Evolutionary conservation across 2,888 invertebrate genomes (phyloP).

Genomic region (Norana najaformis): DNA sequence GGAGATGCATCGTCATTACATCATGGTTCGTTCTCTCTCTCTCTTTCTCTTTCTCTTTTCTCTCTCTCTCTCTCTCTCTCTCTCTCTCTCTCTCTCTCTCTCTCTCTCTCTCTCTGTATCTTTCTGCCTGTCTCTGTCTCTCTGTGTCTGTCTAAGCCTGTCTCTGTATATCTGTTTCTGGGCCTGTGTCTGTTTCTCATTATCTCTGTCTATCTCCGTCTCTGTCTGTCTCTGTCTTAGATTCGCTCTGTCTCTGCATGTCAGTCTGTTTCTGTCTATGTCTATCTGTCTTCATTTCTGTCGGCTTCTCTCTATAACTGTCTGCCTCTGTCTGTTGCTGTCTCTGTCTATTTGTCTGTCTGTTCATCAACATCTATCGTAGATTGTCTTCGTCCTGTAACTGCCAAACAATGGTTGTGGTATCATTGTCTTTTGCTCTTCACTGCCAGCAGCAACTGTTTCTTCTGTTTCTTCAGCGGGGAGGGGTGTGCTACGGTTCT

Average conservation of each 20-base stretch:
- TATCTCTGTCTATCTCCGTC: neutral
- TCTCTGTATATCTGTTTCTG: neutral
- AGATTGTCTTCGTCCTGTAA: no score
- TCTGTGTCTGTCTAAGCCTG: neutral
- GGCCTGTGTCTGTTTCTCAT: neutral
- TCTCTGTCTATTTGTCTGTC: no score
- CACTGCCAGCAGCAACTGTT: no score
- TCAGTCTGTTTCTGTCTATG: neutral
- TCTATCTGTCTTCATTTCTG: no score
- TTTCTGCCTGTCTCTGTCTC: neutral
- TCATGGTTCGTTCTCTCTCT: conserved; percentile 77
- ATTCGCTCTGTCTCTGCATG: neutral
- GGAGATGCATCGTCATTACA: conserved; percentile 97
- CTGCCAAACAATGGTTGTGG: no score
- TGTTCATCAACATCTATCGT: no score
- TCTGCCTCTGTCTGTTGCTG: no score
- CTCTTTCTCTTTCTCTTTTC: neutral
- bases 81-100: neutral
- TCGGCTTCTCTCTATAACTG: neutral
- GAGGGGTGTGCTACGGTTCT: no score
- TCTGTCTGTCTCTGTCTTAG: neutral
- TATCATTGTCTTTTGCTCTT: no score
- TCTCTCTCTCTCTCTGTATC: neutral
- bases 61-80: neutral
- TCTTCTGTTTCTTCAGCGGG: no score